These are phyloP conservation scores for Philereme vetulata DNA, from an alignment of 2,888 invertebrate genomes.

Conservation along the genomic window DNA sequence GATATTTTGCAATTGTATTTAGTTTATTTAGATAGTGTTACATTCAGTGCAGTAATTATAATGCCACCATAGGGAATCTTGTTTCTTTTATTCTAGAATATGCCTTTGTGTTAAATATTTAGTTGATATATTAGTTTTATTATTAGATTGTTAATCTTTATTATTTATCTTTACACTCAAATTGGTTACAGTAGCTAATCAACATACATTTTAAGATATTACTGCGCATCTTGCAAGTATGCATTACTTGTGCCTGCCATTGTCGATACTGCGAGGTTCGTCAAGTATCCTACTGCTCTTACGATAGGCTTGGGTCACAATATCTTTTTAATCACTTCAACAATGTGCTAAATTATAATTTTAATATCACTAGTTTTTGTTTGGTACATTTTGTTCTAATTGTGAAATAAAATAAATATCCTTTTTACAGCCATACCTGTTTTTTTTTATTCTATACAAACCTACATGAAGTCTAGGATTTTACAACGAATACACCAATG, in stretches of 20 bases:
- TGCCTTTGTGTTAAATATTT: conserved; percentile 78
- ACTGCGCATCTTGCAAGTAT: conserved; percentile 53
- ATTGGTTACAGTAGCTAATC: conserved; percentile 61
- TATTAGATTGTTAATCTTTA: conserved; percentile 73
- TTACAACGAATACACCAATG: too few species aligned
- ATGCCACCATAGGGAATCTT: conserved; percentile 68
- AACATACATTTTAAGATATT: conserved; percentile 49
- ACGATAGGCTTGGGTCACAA: conserved; percentile 61
- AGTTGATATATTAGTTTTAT: conserved; percentile 75
- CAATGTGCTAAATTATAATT: conserved; percentile 52
- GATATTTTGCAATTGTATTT: conserved; percentile 32
- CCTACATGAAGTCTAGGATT: too few species aligned
- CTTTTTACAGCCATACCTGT: conserved; percentile 67
- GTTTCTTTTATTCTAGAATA: conserved; percentile 73
- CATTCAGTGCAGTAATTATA: conserved; percentile 53
- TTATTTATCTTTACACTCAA: conserved; percentile 81
- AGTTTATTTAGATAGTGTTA: conserved; percentile 43
- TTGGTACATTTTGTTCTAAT: conserved; percentile 72
- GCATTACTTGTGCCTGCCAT: conserved; percentile 43
- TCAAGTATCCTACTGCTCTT: conserved; percentile 47
- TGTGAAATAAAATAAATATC: conserved; percentile 82
- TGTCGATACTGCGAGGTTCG: conserved; percentile 18
- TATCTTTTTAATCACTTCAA: conserved; percentile 49
- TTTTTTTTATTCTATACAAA: conserved; percentile 3
- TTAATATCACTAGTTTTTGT: conserved; percentile 69